Evolutionary conservation across 2,113 vertebrate genomes (phyloP).

Genomic region (Cyanistes caeruleus): DNA sequence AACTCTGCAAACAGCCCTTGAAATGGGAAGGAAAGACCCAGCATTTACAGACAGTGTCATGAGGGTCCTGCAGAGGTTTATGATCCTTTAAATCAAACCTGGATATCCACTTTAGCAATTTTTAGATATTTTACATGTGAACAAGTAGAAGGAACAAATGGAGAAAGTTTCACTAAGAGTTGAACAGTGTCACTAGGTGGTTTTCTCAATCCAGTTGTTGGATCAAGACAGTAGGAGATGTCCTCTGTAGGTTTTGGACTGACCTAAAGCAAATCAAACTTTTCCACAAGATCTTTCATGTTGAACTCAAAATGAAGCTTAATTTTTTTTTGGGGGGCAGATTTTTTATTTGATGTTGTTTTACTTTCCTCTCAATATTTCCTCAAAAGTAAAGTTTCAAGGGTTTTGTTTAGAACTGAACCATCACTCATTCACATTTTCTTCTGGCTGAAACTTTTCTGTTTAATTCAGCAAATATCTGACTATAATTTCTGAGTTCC

Average conservation of each 20-base stretch:
- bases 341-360: neutral
- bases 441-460: neutral
- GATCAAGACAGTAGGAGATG: neutral
- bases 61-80: neutral
- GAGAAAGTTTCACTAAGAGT: neutral
- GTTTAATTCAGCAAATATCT: neutral
- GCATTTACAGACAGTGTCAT: no score
- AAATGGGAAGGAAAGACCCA: neutral
- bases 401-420: neutral
- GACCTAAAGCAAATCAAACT: neutral
- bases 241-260: neutral
- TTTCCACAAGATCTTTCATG: neutral
- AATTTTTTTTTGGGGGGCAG: fast-evolving
- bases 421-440: neutral
- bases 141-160: neutral
- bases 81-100: neutral
- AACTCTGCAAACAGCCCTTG: neutral
- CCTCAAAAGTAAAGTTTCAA: neutral
- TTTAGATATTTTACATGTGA: neutral
- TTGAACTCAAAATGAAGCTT: neutral
- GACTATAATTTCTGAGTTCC: neutral
- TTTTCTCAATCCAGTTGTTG: neutral
- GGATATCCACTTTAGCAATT: neutral
- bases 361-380: neutral
- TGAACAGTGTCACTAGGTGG: neutral